Conservation (phyloP, 2,888 invertebrate species). For the Alviniconcha strummeri region DNA sequence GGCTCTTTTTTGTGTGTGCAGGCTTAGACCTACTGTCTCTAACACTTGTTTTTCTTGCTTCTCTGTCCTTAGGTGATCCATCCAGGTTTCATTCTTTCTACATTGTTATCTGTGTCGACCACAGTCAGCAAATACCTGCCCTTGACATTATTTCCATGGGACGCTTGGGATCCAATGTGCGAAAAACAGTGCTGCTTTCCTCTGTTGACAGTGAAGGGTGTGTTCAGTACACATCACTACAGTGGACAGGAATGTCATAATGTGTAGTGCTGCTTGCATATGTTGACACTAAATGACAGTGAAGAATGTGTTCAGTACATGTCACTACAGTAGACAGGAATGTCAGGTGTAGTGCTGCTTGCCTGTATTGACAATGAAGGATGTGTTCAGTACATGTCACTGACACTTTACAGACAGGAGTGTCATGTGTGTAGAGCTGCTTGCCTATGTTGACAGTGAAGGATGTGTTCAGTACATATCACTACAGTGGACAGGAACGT, state of each 20-base stretch:
- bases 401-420: background rate
- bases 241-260: slow-evolving; percentile 66
- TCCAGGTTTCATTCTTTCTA: slow-evolving; percentile 85
- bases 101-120: slow-evolving; percentile 81
- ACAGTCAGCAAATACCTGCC: slow-evolving; percentile 75
- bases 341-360: background rate
- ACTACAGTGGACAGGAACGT: background rate
- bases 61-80: slow-evolving; percentile 82
- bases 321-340: background rate
- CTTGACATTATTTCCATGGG: slow-evolving; percentile 81
- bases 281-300: background rate
- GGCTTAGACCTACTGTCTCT: too few species aligned
- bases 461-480: background rate
- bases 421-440: too few species aligned
- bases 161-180: slow-evolving; percentile 84
- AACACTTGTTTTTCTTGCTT: background rate
- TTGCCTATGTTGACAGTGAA: background rate
- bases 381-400: background rate
- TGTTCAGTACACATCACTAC: slow-evolving; percentile 69
- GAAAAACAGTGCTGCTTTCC: slow-evolving; percentile 85
- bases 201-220: slow-evolving; percentile 74
- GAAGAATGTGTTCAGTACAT: background rate
- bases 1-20: too few species aligned
- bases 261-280: background rate
- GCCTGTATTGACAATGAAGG: too few species aligned